phyloP scores from a whole-genome alignment of 2,888 invertebrate genomes.

The Macrophya alboannulata region DNA sequence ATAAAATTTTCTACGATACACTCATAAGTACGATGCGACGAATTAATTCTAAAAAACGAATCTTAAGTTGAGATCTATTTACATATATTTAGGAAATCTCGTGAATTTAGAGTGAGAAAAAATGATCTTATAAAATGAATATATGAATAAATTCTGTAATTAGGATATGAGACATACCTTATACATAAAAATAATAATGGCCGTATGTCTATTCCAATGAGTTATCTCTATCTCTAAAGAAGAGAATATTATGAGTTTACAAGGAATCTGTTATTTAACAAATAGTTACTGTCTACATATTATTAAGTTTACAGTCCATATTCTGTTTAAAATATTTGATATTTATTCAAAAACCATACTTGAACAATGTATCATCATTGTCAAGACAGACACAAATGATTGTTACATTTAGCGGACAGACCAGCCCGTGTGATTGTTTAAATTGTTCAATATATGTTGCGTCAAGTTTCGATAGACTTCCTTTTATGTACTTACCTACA shows the following conservation, averaged over 20 bases:
- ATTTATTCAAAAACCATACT: background rate
- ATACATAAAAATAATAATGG: background rate
- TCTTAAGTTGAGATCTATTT: conserved; percentile 32
- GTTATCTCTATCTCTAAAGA: conserved; percentile 39
- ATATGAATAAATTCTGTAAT: background rate
- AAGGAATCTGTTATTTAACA: conserved; percentile 45
- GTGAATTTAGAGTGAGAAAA: conserved; percentile 14
- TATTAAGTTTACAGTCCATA: conserved; percentile 44
- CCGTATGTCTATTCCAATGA: conserved; percentile 4
- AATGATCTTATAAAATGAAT: conserved; percentile 14
- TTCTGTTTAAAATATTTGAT: conserved; percentile 27
- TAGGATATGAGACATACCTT: background rate
- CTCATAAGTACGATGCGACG: conserved; percentile 23
- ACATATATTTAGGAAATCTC: conserved; percentile 7
- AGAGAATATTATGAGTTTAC: conserved; percentile 34
- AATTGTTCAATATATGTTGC: conserved; percentile 54
- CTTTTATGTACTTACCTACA: conserved; percentile 30
- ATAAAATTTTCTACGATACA: conserved; percentile 46
- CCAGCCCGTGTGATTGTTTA: conserved; percentile 48
- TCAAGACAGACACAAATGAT: conserved; percentile 32
- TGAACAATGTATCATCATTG: conserved; percentile 15
- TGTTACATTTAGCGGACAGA: conserved; percentile 53
- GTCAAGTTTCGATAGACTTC: conserved; percentile 38
- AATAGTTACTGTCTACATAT: conserved; percentile 33
- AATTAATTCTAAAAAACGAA: conserved; percentile 33